Conservation (phyloP, 2,797 vertebrate genomes). For the Propithecus perrieri region DNA sequence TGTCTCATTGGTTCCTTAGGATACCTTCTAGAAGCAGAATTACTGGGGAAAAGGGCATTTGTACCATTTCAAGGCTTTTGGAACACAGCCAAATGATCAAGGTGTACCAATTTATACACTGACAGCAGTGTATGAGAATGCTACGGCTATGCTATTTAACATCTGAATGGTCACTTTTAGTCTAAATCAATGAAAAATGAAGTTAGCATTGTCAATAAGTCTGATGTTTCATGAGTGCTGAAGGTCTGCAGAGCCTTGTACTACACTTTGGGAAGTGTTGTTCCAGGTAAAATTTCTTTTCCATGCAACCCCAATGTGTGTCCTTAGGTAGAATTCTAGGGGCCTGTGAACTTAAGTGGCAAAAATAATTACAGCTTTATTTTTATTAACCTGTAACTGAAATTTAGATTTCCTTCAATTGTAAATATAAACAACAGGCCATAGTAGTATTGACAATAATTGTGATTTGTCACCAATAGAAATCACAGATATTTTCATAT, state of each 20-base stretch:
- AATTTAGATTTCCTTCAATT: background rate
- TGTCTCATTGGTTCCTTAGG: background rate
- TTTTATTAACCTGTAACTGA: background rate
- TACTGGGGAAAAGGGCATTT: background rate
- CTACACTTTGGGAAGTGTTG: background rate
- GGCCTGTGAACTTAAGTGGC: background rate
- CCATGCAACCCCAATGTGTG: rapidly evolving
- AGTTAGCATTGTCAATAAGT: background rate
- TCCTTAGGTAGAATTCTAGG: background rate
- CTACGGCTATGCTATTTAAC: background rate
- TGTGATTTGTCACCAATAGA: background rate
- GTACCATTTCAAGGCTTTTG: background rate
- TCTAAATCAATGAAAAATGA: background rate
- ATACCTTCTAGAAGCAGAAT: background rate
- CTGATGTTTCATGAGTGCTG: background rate
- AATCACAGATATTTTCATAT: background rate
- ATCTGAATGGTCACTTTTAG: background rate
- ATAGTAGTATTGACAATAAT: background rate
- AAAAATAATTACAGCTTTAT: background rate
- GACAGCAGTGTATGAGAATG: background rate
- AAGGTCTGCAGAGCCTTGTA: background rate
- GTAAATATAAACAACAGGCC: background rate
- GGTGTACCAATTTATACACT: background rate
- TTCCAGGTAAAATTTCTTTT: background rate
- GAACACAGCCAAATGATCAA: background rate